Base-by-base conservation (phyloP, 2,797 vertebrate species). In the Coregonus ussuriensis region DNA sequence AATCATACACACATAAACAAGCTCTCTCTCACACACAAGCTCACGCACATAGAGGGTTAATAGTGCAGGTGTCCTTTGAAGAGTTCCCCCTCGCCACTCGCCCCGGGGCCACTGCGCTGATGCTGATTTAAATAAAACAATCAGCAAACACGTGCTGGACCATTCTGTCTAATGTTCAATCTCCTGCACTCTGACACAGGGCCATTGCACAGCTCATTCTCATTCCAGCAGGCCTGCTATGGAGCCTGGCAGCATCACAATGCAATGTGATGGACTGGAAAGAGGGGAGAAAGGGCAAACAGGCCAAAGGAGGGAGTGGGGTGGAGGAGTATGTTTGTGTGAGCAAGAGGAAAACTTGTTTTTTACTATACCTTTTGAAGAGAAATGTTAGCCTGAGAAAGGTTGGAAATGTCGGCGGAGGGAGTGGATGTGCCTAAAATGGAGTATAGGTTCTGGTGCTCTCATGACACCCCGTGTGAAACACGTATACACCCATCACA, bases 161-260 rank as follows among this genome's bases (percentile, higher is more conserved):
- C 85, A 83, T 90, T 89, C 83, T 80, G 86, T 89, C 91, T 92
- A 91, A 94, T 92, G 91, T 91, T 92, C 91, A 92, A 90, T 90
- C 91, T 92, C 92, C 89, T 93, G 72, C 47, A 83, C 89, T 88
- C 87, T 94, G 91, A 93, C 92, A 90, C 88, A 7, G 83, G 90
- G 92, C 91, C 91, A 91, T 89, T 84, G 71, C 41, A 83, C 89
- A 88, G 84, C 90, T 91, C 82, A 91, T 93, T 93, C 86, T 81
- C 85, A 88, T 87, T 89, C 85, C 81, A 87, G 81, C 86, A 86
- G 84, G 72, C 87, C 73, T 21, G 75, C 77, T 73, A 81, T 82
- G 79, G 85, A 83, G 18, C 81, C 87, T 85, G 83, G 85, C 90
- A 84, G 82, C 76, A 71, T 51, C 74, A 80, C 86, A 79, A 78